Conservation (phyloP, 2,797 vertebrate species). For the Tapirus indicus region DNA sequence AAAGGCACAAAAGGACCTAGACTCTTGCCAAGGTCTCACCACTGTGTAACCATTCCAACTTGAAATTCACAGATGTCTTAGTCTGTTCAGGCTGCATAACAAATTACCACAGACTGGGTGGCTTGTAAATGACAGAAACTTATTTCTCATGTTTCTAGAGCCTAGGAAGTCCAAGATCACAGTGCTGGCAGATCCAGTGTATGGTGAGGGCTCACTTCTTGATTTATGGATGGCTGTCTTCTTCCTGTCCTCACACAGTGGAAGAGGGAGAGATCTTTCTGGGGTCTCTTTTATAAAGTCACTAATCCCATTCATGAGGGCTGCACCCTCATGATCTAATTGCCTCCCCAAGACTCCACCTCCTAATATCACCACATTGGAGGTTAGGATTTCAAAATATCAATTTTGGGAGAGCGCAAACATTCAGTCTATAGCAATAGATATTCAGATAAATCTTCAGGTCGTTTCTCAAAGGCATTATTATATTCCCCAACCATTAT, state of each 20-base stretch:
- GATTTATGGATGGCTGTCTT: neutral
- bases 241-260: neutral
- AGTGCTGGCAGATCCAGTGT: neutral
- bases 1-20: neutral
- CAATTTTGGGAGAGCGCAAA: neutral
- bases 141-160: neutral
- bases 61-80: neutral
- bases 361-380: neutral
- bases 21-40: neutral
- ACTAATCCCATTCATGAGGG: neutral
- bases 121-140: neutral
- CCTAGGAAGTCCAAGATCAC: neutral
- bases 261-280: neutral
- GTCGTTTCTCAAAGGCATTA: neutral
- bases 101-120: neutral
- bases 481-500: neutral
- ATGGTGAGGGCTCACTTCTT: neutral
- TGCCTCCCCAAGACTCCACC: neutral
- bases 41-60: neutral
- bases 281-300: neutral
- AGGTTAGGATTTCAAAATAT: neutral
- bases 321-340: neutral
- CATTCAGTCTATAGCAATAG: neutral
- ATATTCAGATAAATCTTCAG: constrained; percentile 7
- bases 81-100: neutral